Conservation (phyloP, 2,888 invertebrate species). For the Liopterus haemorrhoidalis region DNA sequence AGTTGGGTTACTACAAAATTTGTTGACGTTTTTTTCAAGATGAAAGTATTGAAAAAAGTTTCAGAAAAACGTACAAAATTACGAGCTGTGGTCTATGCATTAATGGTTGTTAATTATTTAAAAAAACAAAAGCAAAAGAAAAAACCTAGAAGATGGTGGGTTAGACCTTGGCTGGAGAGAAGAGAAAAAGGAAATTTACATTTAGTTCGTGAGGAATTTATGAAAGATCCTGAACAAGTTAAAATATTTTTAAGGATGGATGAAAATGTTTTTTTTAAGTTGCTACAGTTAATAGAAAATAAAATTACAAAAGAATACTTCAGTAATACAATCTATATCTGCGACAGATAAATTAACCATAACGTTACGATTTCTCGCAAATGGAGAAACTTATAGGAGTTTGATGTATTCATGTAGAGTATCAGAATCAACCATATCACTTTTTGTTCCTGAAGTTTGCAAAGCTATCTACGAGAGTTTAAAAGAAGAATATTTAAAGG, state of each 20-base stretch:
- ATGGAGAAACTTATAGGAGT: not conserved
- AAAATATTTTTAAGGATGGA: not conserved
- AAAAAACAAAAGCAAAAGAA: too few relatives aligned
- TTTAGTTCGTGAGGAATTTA: not conserved
- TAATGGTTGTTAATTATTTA: too few relatives aligned
- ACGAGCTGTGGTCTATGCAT: too few relatives aligned
- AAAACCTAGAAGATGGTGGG: conserved; percentile 3
- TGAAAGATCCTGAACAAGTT: not conserved
- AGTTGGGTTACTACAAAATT: too few relatives aligned
- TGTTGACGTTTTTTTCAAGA: too few relatives aligned
- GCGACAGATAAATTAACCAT: conserved; percentile 5
- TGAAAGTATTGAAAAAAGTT: too few relatives aligned
- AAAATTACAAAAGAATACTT: not conserved
- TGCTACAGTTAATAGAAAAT: not conserved
- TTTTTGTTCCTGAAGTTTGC: conserved; percentile 6
- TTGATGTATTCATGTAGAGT: conserved; percentile 9
- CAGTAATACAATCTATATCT: too few relatives aligned
- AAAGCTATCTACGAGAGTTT: conserved; percentile 6
- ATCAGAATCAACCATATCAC: not conserved
- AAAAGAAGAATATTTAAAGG: conserved; percentile 6
- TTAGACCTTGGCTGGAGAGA: conserved; percentile 1
- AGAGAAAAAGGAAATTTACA: conserved; percentile 2
- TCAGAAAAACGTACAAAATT: too few relatives aligned
- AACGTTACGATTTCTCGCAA: conserved; percentile 8
- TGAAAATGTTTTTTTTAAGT: not conserved